These are phyloP conservation scores for Caenorhabditis plicata DNA, from an alignment of 2,888 invertebrate species.

Conservation along the genomic window DNA sequence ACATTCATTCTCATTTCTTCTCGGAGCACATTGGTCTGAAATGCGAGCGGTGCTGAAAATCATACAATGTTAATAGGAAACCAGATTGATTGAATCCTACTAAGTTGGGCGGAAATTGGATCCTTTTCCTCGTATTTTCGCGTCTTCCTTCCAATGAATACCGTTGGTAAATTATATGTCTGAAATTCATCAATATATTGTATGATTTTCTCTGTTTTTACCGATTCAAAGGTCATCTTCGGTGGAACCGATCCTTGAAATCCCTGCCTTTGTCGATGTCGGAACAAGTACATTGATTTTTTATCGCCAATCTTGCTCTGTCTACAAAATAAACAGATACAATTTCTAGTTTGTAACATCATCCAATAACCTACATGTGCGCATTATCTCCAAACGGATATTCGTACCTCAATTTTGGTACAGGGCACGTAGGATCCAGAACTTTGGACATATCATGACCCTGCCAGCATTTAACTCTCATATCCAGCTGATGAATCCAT, in stretches of 20 bases:
- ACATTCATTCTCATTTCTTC: slow-evolving; percentile 7
- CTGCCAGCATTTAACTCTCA: slow-evolving; percentile 32
- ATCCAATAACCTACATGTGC: neutral
- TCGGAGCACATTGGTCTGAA: slow-evolving; percentile 6
- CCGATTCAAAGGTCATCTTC: slow-evolving; percentile 15
- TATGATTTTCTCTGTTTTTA: neutral
- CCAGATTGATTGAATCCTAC: too few relatives aligned
- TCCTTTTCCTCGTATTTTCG: slow-evolving; percentile 1
- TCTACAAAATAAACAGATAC: too few relatives aligned
- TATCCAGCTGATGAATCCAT: slow-evolving; percentile 39
- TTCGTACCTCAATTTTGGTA: slow-evolving; percentile 1
- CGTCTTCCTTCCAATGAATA: slow-evolving; percentile 18
- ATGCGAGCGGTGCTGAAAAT: slow-evolving; percentile 14
- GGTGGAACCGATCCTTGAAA: slow-evolving; percentile 16
- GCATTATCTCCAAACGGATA: slow-evolving; percentile 6
- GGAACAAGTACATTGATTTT: neutral
- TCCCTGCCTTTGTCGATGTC: slow-evolving; percentile 7
- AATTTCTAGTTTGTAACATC: too few relatives aligned
- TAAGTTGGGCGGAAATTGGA: neutral
- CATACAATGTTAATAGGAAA: too few relatives aligned
- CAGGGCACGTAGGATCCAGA: slow-evolving; percentile 6
- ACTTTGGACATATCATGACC: slow-evolving; percentile 33
- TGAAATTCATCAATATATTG: neutral
- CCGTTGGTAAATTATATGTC: slow-evolving; percentile 19
- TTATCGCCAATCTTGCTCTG: too few relatives aligned